Base-by-base conservation (phyloP, 2,797 vertebrate species). In the Siniperca undulata region DNA sequence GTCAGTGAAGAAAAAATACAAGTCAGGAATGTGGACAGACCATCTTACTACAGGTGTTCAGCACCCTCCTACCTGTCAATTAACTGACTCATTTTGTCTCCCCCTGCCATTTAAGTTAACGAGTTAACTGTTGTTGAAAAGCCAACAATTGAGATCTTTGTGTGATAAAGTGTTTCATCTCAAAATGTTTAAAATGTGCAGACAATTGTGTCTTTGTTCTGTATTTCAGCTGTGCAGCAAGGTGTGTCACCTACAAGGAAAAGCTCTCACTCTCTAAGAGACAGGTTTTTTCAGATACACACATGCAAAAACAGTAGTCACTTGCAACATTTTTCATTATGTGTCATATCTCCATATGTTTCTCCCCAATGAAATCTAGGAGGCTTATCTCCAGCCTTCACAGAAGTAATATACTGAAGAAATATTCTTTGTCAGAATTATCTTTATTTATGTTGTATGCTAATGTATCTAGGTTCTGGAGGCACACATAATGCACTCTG, bases 171-270 rank as follows among this genome's bases (percentile, higher is more conserved):
- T 2, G 9, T 79, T 56, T 86, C 42, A 73, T 86, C 79, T 70
- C 5, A 11, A 66, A 74, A 59, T 79, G 27, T 72, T 79, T 76
- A 52, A 70, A 83, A 46, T 19, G 36, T 20, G 38, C 27, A 74
- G 44, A 90, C 82, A 93, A 89, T 36, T 0, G 7, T 0, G 13
- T 67, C 82, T 90, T 90, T 94, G 81, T 91, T 89, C 62, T 76
- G 36, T 67, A 56, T 78, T 46, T 67, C 13, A 70, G 69, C n/a
- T 62, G 73, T 24, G 30, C n/a, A 84, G 87, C 48, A 85, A 87
- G 76, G 80, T 34, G 70, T 85, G 82, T 77, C 82, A 78, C 56
- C 27, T 10, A 5, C 5, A 22, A 44, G 27, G 60, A 50, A 75
- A 69, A 12, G 36, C 27, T 61, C 36, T 81, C 38, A 34, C 61